A percentile compares a stretch with the other conserved stretches of the same genome.
Conservation (phyloP, 2,888 invertebrate genomes). For the Tetramorium bicarinatum region DNA sequence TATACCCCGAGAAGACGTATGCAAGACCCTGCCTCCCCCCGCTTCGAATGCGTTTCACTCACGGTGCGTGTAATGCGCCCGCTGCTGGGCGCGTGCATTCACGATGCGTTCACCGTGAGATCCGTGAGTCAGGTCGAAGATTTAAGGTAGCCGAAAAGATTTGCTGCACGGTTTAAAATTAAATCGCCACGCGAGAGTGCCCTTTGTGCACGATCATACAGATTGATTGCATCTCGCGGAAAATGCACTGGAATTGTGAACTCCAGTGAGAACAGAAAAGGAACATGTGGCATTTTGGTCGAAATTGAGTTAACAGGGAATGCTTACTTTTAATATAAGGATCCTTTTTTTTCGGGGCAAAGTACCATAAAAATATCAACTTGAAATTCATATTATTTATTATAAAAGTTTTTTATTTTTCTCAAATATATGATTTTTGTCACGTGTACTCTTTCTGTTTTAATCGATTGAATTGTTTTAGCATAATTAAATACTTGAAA, state of each 20-base stretch:
- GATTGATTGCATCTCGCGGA: neutral
- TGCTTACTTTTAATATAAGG: too few relatives aligned
- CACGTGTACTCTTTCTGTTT: too few relatives aligned
- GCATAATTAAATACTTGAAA: too few relatives aligned
- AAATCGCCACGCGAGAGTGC: slow-evolving; percentile 50
- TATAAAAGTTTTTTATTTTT: too few relatives aligned
- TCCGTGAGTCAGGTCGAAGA: slow-evolving; percentile 54
- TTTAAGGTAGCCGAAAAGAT: slow-evolving; percentile 61
- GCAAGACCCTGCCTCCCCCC: slow-evolving; percentile 73
- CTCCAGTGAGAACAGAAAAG: too few relatives aligned
- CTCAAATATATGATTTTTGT: too few relatives aligned
- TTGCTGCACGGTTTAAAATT: slow-evolving; percentile 63
- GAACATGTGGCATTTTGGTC: too few relatives aligned
- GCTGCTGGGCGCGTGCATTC: slow-evolving; percentile 63
- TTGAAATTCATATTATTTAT: too few relatives aligned
- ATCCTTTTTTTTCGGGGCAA: too few relatives aligned
- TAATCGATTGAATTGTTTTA: too few relatives aligned
- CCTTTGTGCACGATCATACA: slow-evolving; percentile 2
- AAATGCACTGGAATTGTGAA: slow-evolving; percentile 8
- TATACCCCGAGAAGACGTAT: slow-evolving; percentile 72
- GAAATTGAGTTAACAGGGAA: too few relatives aligned
- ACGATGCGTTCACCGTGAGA: slow-evolving; percentile 72
- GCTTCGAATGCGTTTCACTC: slow-evolving; percentile 75
- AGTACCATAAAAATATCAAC: too few relatives aligned
- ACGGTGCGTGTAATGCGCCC: slow-evolving; percentile 61